Percentiles rank a stretch among this genome's conserved stretches.
phyloP scores from a whole-genome alignment of 2,888 invertebrate genomes.

The Agrotis puta region DNA sequence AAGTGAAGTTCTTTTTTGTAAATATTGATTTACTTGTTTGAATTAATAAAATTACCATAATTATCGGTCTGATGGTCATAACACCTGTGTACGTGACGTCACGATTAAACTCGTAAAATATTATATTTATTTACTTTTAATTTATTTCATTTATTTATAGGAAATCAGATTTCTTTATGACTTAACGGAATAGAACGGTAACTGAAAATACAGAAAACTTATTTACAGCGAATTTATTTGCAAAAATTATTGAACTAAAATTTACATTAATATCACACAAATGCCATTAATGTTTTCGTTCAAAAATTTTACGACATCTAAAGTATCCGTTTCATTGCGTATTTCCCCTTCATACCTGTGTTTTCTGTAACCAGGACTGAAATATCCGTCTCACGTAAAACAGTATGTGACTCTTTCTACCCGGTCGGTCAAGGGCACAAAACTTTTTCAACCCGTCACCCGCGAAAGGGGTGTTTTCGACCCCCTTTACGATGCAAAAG shows the following conservation, averaged over 20 bases:
- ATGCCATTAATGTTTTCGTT: no score
- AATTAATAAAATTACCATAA: slow-evolving; percentile 39
- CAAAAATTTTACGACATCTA: no score
- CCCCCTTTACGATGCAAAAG: background rate
- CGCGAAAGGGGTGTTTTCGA: background rate
- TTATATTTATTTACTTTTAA: slow-evolving; percentile 28
- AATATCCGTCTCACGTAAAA: slow-evolving; percentile 1
- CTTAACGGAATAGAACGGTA: no score
- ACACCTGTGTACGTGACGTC: slow-evolving; percentile 7
- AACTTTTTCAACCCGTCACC: background rate
- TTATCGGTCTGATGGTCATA: slow-evolving; percentile 8
- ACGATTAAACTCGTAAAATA: slow-evolving; percentile 10
- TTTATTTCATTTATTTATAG: slow-evolving; percentile 1
- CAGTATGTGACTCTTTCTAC: background rate
- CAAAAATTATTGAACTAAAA: no score
- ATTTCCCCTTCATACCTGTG: no score
- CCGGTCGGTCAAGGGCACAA: slow-evolving; percentile 36
- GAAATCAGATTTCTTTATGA: background rate
- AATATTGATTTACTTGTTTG: slow-evolving; percentile 37
- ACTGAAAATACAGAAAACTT: no score
- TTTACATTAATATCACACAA: no score
- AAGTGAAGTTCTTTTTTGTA: slow-evolving; percentile 16
- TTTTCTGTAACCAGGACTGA: background rate
- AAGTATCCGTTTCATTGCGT: no score
- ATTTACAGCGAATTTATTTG: no score